Conservation (phyloP, 1,140 invertebrate species). For the Sipha flava region DNA sequence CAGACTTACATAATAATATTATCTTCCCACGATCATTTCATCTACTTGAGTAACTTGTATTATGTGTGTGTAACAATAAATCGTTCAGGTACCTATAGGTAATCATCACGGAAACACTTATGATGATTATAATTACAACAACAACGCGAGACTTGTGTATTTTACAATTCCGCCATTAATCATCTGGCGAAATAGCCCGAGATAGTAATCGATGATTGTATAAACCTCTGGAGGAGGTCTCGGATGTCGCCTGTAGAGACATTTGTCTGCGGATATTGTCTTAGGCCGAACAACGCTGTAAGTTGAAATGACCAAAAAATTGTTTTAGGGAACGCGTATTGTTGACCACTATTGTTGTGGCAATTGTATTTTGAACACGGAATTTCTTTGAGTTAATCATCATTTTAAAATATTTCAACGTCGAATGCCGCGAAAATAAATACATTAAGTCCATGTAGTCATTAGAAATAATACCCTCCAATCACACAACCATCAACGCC, state of each 20-base stretch:
- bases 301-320: neutral
- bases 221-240: no score
- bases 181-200: neutral
- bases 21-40: neutral
- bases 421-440: no score
- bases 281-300: neutral
- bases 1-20: neutral
- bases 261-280: neutral
- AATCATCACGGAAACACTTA: neutral
- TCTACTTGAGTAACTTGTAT: neutral
- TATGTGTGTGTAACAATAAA: neutral
- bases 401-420: no score
- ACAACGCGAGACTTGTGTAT: neutral
- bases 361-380: no score
- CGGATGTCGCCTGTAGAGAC: neutral
- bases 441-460: no score
- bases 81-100: neutral
- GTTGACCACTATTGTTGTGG: no score
- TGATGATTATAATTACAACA: conserved; percentile 10
- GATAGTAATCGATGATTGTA: neutral
- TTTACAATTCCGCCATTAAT: conserved; percentile 7
- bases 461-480: no score
- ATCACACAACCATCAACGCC: no score
- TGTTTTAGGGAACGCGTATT: no score
- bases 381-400: no score